phyloP scores from a whole-genome alignment of 2,888 invertebrate genomes.

The Hyppa rectilinea region DNA sequence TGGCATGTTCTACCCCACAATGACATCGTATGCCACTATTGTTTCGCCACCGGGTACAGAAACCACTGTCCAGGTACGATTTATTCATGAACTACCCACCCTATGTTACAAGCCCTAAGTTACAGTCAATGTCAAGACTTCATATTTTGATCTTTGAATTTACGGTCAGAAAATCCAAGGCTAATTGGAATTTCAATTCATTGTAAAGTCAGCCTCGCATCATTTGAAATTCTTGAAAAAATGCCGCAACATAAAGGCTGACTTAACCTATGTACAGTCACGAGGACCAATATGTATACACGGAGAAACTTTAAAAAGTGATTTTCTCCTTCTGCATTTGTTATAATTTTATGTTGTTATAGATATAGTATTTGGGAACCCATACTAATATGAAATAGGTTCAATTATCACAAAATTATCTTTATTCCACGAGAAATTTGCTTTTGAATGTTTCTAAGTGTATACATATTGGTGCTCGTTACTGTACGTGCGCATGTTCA shows the following conservation, averaged over 20 bases:
- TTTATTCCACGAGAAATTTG: too few relatives aligned
- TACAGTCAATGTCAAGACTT: background rate
- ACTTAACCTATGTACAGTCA: too few relatives aligned
- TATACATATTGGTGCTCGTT: too few relatives aligned
- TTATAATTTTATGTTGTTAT: too few relatives aligned
- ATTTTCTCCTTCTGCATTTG: too few relatives aligned
- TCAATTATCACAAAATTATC: too few relatives aligned
- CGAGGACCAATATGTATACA: too few relatives aligned
- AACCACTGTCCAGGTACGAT: constrained; percentile 94
- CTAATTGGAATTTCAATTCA: background rate
- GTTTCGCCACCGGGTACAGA: constrained; percentile 96
- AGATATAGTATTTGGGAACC: too few relatives aligned
- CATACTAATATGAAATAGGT: too few relatives aligned
- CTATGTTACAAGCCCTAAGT: background rate
- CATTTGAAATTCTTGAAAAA: background rate
- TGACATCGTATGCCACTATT: constrained; percentile 96
- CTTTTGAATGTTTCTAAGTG: too few relatives aligned
- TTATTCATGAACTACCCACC: background rate
- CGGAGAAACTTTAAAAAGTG: too few relatives aligned
- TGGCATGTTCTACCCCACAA: constrained; percentile 96
- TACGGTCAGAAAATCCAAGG: background rate
- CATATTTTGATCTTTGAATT: background rate
- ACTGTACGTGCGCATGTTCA: background rate
- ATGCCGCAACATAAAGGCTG: background rate
- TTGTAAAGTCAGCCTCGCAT: background rate